phyloP scores from a whole-genome alignment of 2,113 vertebrate genomes.

The Thunnus thynnus region DNA sequence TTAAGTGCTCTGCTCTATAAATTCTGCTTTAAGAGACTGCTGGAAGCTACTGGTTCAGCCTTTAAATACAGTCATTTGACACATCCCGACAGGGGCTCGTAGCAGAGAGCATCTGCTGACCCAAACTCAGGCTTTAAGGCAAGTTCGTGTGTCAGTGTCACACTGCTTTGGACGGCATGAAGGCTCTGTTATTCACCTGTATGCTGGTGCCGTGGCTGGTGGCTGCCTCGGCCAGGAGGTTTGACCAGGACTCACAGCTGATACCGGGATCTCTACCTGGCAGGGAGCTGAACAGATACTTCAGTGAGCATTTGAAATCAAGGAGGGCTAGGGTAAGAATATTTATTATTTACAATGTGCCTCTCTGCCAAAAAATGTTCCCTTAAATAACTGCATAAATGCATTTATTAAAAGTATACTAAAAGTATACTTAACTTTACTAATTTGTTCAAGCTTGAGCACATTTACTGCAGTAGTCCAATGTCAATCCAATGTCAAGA shows the following conservation, averaged over 20 bases:
- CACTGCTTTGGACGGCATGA: conserved; percentile 74
- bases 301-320: conserved; percentile 60
- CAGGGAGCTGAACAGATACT: conserved; percentile 51
- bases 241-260: conserved; percentile 44
- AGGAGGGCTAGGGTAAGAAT: conserved; percentile 77
- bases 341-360: background rate
- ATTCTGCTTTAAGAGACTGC: conserved; percentile 86
- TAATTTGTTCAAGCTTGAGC: background rate
- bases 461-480: background rate
- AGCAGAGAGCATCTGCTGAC: conserved; percentile 67
- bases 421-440: background rate
- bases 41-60: conserved; percentile 92
- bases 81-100: conserved; percentile 81
- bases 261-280: conserved; percentile 62
- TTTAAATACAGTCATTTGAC: conserved; percentile 96
- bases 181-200: conserved; percentile 82
- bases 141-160: conserved; percentile 48
- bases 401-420: background rate
- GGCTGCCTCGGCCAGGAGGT: conserved; percentile 72
- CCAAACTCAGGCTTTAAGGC: conserved; percentile 48
- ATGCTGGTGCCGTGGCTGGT: conserved; percentile 85
- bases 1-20: conserved; percentile 90
- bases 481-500: background rate
- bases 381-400: background rate
- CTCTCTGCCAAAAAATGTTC: background rate